phyloP scores from a whole-genome alignment of 2,888 invertebrate genomes.

The Clistopyga incitator region DNA sequence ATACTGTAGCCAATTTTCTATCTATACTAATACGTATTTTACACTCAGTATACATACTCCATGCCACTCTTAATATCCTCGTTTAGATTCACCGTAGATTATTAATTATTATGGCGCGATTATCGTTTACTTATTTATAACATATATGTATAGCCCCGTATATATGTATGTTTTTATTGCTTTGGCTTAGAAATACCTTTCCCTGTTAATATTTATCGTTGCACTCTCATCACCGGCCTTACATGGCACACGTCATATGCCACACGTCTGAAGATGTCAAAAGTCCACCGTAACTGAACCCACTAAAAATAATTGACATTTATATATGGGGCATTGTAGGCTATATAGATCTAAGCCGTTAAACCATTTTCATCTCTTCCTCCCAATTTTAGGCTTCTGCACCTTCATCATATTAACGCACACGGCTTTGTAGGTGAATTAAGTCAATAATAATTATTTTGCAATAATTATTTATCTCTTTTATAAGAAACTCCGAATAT shows the following conservation, averaged over 20 bases:
- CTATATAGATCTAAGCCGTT: background rate
- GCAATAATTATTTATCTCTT: too few species aligned
- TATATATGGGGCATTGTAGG: background rate
- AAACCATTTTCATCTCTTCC: background rate
- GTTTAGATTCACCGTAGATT: slow-evolving; percentile 51
- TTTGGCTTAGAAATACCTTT: slow-evolving; percentile 53
- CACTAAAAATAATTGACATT: background rate
- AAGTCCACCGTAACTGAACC: slow-evolving; percentile 43
- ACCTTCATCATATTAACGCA: too few species aligned
- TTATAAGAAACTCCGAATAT: too few species aligned
- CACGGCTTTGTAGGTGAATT: too few species aligned
- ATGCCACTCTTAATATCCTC: slow-evolving; percentile 52
- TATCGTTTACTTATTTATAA: slow-evolving; percentile 41
- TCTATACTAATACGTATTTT: slow-evolving; percentile 9
- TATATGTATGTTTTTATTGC: slow-evolving; percentile 16
- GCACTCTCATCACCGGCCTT: slow-evolving; percentile 59
- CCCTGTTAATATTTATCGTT: slow-evolving; percentile 63
- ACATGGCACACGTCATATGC: slow-evolving; percentile 53
- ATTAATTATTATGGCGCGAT: slow-evolving; percentile 59
- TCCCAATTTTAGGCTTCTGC: background rate
- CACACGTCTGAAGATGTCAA: slow-evolving; percentile 60
- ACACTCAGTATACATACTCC: slow-evolving; percentile 8
- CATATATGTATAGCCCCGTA: background rate
- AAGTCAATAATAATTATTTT: too few species aligned
- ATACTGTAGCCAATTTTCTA: background rate